These are phyloP conservation scores for Monochamus alternatus DNA, from an alignment of 2,888 invertebrate species.

Conservation along the genomic window DNA sequence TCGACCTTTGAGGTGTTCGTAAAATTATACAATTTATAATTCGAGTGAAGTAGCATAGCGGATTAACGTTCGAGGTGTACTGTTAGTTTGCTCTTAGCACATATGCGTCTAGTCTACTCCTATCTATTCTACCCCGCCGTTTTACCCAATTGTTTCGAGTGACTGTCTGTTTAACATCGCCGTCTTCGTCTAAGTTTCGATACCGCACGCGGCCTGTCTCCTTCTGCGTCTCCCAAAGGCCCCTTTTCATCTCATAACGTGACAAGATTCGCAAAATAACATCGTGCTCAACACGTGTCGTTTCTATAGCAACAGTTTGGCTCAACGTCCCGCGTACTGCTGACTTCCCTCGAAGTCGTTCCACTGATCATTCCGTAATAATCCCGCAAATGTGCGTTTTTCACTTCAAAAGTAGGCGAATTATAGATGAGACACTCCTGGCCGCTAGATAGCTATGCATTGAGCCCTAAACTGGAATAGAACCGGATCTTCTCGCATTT, in stretches of 20 bases:
- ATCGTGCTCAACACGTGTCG: constrained; percentile 71
- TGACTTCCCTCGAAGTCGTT: constrained; percentile 64
- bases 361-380: constrained; percentile 66
- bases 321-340: constrained; percentile 65
- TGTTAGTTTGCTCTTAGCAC: constrained; percentile 40
- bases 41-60: background rate
- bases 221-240: constrained; percentile 65
- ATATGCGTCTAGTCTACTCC: constrained; percentile 47
- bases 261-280: constrained; percentile 71
- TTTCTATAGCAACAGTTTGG: constrained; percentile 70
- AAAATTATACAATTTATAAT: background rate
- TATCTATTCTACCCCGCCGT: constrained; percentile 45
- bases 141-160: constrained; percentile 56
- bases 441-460: background rate
- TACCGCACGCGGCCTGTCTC: constrained; percentile 56
- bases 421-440: constrained; percentile 47
- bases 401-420: constrained; percentile 62
- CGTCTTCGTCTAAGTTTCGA: constrained; percentile 61
- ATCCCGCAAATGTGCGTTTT: constrained; percentile 65
- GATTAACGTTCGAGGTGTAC: constrained; percentile 48
- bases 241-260: constrained; percentile 71
- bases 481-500: background rate
- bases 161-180: constrained; percentile 59
- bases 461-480: background rate
- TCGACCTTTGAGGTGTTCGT: no score